A percentile compares a stretch with the other conserved stretches of the same genome.
Conservation (phyloP, 1,140 invertebrate species). For the Drosophila repleta region DNA sequence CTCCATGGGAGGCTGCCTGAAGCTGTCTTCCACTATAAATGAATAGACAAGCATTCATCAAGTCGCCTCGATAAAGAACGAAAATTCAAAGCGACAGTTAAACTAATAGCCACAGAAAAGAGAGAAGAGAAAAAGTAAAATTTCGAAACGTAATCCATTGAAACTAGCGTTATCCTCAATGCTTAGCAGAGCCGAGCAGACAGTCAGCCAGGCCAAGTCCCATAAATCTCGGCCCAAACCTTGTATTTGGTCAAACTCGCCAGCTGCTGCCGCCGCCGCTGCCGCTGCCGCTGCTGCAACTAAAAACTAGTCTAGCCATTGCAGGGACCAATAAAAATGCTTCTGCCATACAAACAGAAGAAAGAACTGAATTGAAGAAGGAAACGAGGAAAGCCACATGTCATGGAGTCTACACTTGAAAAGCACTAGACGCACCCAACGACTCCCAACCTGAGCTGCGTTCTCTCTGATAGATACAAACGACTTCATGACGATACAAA, state of each 20-base stretch:
- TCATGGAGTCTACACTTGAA: constrained; percentile 57
- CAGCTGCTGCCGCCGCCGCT: constrained; percentile 48
- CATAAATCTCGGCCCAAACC: constrained; percentile 69
- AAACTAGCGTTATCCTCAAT: constrained; percentile 23
- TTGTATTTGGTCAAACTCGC: constrained; percentile 57
- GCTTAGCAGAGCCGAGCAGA: constrained; percentile 3
- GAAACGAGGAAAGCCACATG: constrained; percentile 63
- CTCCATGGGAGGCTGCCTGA: too few relatives aligned
- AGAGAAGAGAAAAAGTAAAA: not conserved
- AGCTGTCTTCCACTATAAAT: not conserved
- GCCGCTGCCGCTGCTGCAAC: constrained; percentile 52
- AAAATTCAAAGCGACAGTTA: constrained; percentile 11
- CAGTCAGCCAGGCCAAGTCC: constrained; percentile 33
- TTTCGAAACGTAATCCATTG: constrained; percentile 8
- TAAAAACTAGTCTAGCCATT: constrained; percentile 78
- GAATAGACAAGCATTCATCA: constrained; percentile 17
- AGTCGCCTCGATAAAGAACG: constrained; percentile 5
- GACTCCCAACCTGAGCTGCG: constrained; percentile 39
- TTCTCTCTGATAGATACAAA: constrained; percentile 70
- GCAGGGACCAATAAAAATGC: constrained; percentile 65
- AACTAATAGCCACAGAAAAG: constrained; percentile 9
- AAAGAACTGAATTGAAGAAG: constrained; percentile 27
- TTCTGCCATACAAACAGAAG: constrained; percentile 40
- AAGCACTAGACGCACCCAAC: constrained; percentile 44
- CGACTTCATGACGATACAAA: constrained; percentile 73